Conservation (phyloP, 1,140 invertebrate species). For the Caenorhabditis tropicalis region DNA sequence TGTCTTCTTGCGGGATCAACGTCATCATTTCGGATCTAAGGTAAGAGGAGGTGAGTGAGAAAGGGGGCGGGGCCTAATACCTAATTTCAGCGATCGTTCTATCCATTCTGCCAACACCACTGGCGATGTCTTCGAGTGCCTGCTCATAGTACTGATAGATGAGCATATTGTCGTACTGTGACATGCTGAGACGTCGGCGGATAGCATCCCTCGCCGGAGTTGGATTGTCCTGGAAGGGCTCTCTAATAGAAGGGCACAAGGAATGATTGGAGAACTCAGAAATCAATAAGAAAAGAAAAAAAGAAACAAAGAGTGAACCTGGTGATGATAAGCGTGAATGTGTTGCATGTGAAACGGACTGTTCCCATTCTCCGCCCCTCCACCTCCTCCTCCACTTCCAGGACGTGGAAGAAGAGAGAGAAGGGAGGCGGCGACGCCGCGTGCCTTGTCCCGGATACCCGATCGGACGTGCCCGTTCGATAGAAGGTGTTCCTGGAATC, state of each 20-base stretch:
- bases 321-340: conserved; percentile 37
- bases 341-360: conserved; percentile 28
- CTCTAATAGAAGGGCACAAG: too few species aligned
- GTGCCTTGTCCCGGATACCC: conserved; percentile 47
- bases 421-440: conserved; percentile 49
- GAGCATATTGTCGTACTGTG: conserved; percentile 68
- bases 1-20: conserved; percentile 64
- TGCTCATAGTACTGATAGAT: conserved; percentile 70
- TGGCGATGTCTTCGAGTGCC: conserved; percentile 64
- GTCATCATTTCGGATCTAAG: conserved; percentile 61
- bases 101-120: conserved; percentile 60
- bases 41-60: conserved; percentile 1
- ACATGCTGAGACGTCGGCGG: conserved; percentile 64
- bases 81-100: conserved; percentile 59
- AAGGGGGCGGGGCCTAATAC: conserved; percentile 43
- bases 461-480: conserved; percentile 50
- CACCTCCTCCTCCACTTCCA: background rate
- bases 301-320: background rate
- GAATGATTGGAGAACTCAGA: background rate
- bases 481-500: conserved; percentile 43
- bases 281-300: background rate
- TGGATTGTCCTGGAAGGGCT: conserved; percentile 59
- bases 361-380: conserved; percentile 1
- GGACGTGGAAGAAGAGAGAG: conserved; percentile 45
- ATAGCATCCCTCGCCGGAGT: conserved; percentile 56